Percentiles rank a stretch among this genome's conserved stretches.
Conservation (phyloP, 1,140 invertebrate genomes). For the Tyrophagus putrescentiae region DNA sequence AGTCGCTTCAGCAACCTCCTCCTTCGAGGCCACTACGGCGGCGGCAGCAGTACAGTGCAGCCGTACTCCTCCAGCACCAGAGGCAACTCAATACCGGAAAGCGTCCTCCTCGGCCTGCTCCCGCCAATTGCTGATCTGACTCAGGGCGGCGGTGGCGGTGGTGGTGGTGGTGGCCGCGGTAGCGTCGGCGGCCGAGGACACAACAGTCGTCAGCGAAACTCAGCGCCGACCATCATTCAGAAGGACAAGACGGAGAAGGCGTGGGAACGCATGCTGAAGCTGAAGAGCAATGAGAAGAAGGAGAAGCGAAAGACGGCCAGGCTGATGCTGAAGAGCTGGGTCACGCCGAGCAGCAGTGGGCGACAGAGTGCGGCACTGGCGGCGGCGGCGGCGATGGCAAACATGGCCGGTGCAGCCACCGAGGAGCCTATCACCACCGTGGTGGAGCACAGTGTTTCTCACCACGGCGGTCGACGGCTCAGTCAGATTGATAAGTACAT, state of each 20-base stretch:
- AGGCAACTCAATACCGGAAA: constrained; percentile 9
- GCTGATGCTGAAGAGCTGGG: background rate
- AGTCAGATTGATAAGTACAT: background rate
- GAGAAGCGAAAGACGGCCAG: constrained; percentile 4
- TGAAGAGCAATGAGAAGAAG: constrained; percentile 6
- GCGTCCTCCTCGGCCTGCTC: background rate
- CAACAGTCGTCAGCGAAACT: background rate
- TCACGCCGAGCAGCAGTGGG: background rate
- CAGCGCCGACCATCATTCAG: constrained; percentile 8
- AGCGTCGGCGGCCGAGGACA: no score
- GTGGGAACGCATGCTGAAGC: constrained; percentile 11
- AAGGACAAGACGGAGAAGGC: constrained; percentile 11
- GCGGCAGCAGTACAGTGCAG: background rate
- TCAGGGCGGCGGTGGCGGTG: no score
- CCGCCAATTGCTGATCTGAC: no score
- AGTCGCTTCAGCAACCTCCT: background rate
- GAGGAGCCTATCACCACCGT: no score
- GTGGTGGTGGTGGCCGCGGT: no score
- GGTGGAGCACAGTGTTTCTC: no score
- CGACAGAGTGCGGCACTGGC: no score
- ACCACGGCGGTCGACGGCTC: no score
- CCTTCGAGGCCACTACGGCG: background rate
- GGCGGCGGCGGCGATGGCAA: background rate
- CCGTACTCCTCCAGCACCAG: background rate
- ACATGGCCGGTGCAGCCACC: no score